Base-by-base conservation (phyloP, 2,888 invertebrate genomes). In the Drosophila neutralis region DNA sequence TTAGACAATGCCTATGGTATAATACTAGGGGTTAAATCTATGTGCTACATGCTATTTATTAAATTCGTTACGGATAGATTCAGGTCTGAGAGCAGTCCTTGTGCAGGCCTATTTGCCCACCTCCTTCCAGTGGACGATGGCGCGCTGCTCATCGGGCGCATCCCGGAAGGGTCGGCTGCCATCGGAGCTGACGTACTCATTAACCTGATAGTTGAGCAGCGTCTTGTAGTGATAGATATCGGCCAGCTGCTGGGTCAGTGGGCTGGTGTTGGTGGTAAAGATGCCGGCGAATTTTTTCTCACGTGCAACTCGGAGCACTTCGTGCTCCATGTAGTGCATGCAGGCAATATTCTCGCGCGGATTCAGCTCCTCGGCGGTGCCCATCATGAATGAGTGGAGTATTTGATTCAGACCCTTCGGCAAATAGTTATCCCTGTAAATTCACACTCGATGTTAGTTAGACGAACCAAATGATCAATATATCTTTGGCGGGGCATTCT, bases 381-480 rank as follows among this genome's bases (percentile, higher is more conserved):
- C 97, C 97, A 98, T 97, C 97, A 98, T 97, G 92, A 97, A 97
- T 1, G 96, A 96, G 89, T 98, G 97, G 0, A 97, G 94, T 51
- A 97, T 95, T 82, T 95, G 94, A n/a, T 95, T 95, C 77, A 94
- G 93, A 24, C 95, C 96, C 79, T 94, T 93, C 0, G 96, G 96
- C 60, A 96, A 92, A 84, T 94, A 93, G 45, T 93, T 93, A 53
- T 95, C 95, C 77, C 95, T 94, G 74, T 21, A 76, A 75, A 18
- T 4, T 8, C 15, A 27, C 15, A 42, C 61, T 13, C 13, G 11
- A 13, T 13, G 18, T 51, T 29, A 24, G 45, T n/a, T 52, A 8
- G 24, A 3, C 35, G 27, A 11, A 4, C 42, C 3, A 7, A 10
- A n/a, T 33, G 29, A 5, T 21, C 13, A 13, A 7, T 1, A 18